These are phyloP conservation scores for Cryptotis parvus DNA, from an alignment of 2,113 vertebrate genomes.

Conservation along the genomic window DNA sequence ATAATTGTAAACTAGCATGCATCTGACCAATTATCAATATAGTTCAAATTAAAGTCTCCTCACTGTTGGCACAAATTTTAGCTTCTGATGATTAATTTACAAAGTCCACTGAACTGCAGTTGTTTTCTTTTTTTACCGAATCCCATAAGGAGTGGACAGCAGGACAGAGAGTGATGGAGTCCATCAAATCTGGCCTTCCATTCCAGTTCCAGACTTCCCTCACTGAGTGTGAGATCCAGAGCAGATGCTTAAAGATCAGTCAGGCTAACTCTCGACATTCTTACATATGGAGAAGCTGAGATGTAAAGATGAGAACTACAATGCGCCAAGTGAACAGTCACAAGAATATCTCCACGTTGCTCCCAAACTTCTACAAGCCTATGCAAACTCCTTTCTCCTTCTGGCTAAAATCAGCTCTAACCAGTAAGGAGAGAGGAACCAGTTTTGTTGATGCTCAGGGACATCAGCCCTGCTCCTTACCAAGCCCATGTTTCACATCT, in stretches of 20 bases:
- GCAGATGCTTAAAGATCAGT: background rate
- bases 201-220: background rate
- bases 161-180: background rate
- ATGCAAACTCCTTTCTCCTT: background rate
- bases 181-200: background rate
- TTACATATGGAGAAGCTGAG: background rate
- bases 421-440: background rate
- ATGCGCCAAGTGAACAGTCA: background rate
- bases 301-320: background rate
- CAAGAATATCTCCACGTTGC: too few relatives aligned
- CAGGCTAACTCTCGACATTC: background rate
- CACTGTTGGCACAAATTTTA: background rate
- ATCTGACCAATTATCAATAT: conserved; percentile 24
- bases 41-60: conserved; percentile 10
- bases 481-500: background rate
- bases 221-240: background rate
- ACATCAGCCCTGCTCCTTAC: background rate
- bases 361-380: background rate
- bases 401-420: background rate
- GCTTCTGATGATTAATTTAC: conserved; percentile 2
- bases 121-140: conserved; percentile 29
- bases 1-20: conserved; percentile 9
- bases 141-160: background rate
- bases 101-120: background rate
- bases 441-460: background rate